These are phyloP conservation scores for Incurvaria masculella DNA, from an alignment of 2,888 invertebrate species.

Conservation along the genomic window DNA sequence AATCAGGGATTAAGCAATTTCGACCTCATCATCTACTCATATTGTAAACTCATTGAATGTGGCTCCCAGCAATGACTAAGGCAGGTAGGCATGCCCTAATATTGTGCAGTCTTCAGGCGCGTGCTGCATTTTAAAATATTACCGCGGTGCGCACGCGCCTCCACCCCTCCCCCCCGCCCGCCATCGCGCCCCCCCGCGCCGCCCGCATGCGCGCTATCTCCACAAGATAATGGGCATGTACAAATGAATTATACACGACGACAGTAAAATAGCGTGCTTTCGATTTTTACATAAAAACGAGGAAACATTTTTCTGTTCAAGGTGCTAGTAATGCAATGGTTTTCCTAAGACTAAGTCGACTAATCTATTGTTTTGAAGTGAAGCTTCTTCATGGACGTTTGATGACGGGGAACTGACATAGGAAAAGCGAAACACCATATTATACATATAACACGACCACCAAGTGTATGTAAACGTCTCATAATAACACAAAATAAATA, in stretches of 20 bases:
- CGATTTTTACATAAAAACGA: not conserved
- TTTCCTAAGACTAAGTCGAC: too few relatives aligned
- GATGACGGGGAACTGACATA: too few relatives aligned
- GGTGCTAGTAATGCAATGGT: too few relatives aligned
- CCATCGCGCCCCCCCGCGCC: not conserved
- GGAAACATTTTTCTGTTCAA: not conserved
- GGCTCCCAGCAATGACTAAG: not conserved
- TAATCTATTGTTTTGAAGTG: too few relatives aligned
- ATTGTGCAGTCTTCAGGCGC: constrained; percentile 36
- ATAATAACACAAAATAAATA: too few relatives aligned
- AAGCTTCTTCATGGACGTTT: too few relatives aligned
- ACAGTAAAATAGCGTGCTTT: not conserved
- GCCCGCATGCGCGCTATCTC: not conserved
- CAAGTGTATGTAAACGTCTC: too few relatives aligned
- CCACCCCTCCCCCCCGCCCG: constrained; percentile 29
- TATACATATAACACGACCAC: too few relatives aligned
- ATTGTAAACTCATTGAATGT: too few relatives aligned
- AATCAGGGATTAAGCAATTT: too few relatives aligned
- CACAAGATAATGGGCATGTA: not conserved
- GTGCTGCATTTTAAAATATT: constrained; percentile 40
- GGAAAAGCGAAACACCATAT: too few relatives aligned
- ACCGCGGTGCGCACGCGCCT: constrained; percentile 34
- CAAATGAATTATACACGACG: not conserved
- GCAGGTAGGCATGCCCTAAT: constrained; percentile 15
- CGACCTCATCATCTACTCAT: too few relatives aligned